Evolutionary conservation across 2,113 vertebrate genomes (phyloP).

Genomic region (Theropithecus gelada): DNA sequence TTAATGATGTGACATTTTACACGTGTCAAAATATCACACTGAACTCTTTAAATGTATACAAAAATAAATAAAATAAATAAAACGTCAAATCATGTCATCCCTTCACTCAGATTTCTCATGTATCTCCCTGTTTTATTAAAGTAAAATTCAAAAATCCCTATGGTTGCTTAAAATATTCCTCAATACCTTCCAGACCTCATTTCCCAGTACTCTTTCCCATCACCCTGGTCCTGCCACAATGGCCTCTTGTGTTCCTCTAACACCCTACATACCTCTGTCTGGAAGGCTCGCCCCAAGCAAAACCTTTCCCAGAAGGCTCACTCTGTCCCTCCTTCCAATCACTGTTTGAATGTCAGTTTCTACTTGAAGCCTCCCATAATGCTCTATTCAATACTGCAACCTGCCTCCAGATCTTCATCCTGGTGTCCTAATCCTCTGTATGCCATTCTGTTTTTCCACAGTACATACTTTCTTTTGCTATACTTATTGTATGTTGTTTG

Average conservation of each 20-base stretch:
- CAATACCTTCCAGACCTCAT: neutral
- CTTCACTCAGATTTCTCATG: neutral
- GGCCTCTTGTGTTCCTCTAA: neutral
- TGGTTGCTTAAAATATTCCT: neutral
- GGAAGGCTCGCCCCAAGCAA: neutral
- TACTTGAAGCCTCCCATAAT: neutral
- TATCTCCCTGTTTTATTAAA: neutral
- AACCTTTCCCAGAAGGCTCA: neutral
- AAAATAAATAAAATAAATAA: neutral
- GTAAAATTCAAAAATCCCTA: neutral
- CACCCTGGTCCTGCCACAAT: no score
- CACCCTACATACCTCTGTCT: rapidly evolving
- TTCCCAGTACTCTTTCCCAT: neutral
- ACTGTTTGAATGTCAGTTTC: neutral
- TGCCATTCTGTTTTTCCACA: neutral
- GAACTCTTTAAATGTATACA: neutral
- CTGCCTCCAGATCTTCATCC: neutral
- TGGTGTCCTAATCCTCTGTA: neutral
- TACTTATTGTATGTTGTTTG: neutral
- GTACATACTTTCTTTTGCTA: neutral
- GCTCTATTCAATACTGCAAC: neutral
- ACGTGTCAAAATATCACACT: neutral
- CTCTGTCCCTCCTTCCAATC: neutral
- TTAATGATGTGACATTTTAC: neutral
- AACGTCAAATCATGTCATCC: neutral